Evolutionary conservation across 2,888 invertebrate genomes (phyloP), one percentile per base, ranked within the genome.

Genomic region (Lepetodrilus schrolli): DNA sequence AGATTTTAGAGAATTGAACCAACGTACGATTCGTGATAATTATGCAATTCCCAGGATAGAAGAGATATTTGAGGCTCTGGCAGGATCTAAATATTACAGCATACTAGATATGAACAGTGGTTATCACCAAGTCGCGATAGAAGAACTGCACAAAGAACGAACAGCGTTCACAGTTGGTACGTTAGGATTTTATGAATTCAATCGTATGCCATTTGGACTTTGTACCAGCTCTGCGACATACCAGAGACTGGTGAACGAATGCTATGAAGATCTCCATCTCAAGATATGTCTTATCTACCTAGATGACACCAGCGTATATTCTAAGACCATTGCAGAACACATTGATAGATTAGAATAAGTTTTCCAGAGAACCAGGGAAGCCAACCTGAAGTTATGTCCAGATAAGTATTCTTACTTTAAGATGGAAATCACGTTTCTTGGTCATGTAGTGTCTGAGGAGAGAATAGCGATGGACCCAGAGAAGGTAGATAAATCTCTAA

Each of bases 231-330:
- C n/a, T n/a, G n/a, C n/a, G n/a, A n/a, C n/a, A n/a, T n/a, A 37
- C 13, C 38, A 43, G n/a, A 43, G 43, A 43, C n/a, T 43, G 7
- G n/a, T 1, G 43, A n/a, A 43, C 2, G 13, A 43, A 5, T 43
- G 43, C n/a, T n/a, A 3, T n/a, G 43, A 43, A 43, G 43, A n/a
- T 5, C 43, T 43, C 10, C 43, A 43, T 43, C 43, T 43, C 43
- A 43, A 43, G 43, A 43, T 43, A 2, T 43, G 43, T 43, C n/a
- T 43, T 3, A 43, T 43, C 7, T 43, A 43, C 43, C 1, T 80
- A 0, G 80, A 82, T 69, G 82, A 82, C 70, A 10, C 81, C 2
- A 82, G 77, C 8, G 70, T 81, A 13, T 78, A 72, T 37, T 73
- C 74, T 0, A 49, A 23, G 0, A 66, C 74, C 10, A 74, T 76